phyloP scores from a whole-genome alignment of 2,113 vertebrate genomes.

The Eubucco bourcierii region DNA sequence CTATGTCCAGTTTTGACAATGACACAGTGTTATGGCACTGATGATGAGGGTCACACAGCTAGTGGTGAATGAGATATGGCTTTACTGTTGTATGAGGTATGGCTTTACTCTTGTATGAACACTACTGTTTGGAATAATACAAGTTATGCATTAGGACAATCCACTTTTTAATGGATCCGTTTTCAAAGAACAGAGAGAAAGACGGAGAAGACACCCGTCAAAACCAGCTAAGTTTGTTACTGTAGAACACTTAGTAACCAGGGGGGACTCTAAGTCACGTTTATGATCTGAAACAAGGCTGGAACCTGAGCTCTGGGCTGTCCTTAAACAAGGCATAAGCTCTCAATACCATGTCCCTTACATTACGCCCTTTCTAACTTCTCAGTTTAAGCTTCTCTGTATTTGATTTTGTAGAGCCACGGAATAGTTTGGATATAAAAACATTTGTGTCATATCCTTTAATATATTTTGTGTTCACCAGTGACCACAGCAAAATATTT shows the following conservation, averaged over 20 bases:
- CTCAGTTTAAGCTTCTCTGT: neutral
- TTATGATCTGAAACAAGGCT: neutral
- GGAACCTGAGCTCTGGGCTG: neutral
- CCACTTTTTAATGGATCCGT: neutral
- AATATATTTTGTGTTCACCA: neutral
- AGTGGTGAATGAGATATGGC: neutral
- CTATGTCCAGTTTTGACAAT: neutral
- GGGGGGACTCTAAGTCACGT: neutral
- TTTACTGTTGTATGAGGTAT: neutral
- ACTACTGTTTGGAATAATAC: neutral
- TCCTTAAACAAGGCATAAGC: neutral
- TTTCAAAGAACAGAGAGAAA: neutral
- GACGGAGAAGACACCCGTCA: neutral
- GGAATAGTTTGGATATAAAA: neutral
- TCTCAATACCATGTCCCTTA: neutral
- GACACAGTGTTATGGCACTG: neutral
- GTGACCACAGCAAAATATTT: conserved; percentile 22
- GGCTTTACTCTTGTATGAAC: neutral
- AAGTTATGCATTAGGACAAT: neutral
- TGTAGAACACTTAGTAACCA: neutral
- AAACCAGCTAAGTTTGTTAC: rapidly evolving
- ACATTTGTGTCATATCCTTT: neutral
- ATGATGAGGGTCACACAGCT: rapidly evolving
- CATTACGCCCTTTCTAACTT: neutral
- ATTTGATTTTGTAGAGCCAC: neutral